Conservation (phyloP, 1,140 invertebrate genomes). For the Trinorchestia longiramus region DNA sequence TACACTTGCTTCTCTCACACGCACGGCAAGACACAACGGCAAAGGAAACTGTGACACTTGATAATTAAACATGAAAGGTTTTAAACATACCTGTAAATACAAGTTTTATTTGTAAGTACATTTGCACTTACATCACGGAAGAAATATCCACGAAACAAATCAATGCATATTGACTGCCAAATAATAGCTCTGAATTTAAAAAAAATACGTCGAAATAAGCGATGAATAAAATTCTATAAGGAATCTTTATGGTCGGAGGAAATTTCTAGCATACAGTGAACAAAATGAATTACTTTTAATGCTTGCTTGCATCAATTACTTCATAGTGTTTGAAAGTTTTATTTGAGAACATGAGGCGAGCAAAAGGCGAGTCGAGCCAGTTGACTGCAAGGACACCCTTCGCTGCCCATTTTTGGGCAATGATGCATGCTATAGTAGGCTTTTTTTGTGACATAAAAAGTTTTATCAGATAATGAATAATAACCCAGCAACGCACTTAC, state of each 20-base stretch:
- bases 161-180: not conserved
- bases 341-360: not conserved
- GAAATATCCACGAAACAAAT: not conserved
- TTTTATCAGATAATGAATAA: not conserved
- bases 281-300: not conserved
- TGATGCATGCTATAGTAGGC: not conserved
- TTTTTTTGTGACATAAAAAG: not conserved
- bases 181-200: not conserved
- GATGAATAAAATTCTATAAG: not conserved
- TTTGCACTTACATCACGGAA: no score
- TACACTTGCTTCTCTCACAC: no score
- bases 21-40: no score
- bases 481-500: not conserved
- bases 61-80: no score
- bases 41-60: no score
- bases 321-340: not conserved
- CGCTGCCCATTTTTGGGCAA: not conserved
- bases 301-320: not conserved
- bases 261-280: not conserved
- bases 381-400: not conserved
- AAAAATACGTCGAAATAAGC: not conserved
- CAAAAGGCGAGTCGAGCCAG: not conserved
- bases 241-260: not conserved
- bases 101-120: no score
- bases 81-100: no score